Evolutionary conservation across 2,888 invertebrate species (phyloP), one percentile per base, ranked within the genome.

Genomic region (Scrobipalpa atriplicella): DNA sequence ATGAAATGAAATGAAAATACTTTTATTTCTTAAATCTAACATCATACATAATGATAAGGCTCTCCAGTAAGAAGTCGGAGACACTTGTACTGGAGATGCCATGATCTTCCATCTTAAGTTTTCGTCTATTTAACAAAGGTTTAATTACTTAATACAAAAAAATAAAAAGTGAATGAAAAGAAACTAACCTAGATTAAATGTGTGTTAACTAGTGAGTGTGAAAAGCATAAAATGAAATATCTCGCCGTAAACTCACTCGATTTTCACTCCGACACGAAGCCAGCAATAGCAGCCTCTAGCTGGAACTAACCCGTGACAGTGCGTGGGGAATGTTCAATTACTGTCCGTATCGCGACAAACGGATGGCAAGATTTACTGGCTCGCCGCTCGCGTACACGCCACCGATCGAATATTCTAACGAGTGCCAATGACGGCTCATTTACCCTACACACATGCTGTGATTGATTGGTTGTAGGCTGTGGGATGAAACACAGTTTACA

Each of bases 311-410:
- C 60, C 64, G 56, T 43, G 19, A 29, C 62, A 66, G 65, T 68
- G 70, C 69, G 68, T 68, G 61, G 58, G 67, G 70, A 72, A 71
- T 71, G 70, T 70, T 69, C 71, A 72, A 72, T 72, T 70, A 69
- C 67, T 70, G 71, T 72, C 70, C 65, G 62, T 64, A 58, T 52
- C 54, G 60, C 61, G 41, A 63, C 66, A 67, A 64, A 67, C 52
- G 70, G 68, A 68, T 63, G 65, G 66, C 60, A 60, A 47, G 61
- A 62, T 62, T 62, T 62, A 62, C 43, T 62, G 58, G 16, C 36
- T 16, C 7, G 58, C 16, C 38, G 16, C 36, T 16, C 7, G 58
- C 16, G 61, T 39, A 41, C 61, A 29, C 7, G 39, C 19, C 41
- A 11, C 16, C 58, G 58, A 58, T 58, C 58, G 58, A 36, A 58